Evolutionary conservation across 2,113 vertebrate genomes (phyloP).

Genomic region (Eurypyga helias): DNA sequence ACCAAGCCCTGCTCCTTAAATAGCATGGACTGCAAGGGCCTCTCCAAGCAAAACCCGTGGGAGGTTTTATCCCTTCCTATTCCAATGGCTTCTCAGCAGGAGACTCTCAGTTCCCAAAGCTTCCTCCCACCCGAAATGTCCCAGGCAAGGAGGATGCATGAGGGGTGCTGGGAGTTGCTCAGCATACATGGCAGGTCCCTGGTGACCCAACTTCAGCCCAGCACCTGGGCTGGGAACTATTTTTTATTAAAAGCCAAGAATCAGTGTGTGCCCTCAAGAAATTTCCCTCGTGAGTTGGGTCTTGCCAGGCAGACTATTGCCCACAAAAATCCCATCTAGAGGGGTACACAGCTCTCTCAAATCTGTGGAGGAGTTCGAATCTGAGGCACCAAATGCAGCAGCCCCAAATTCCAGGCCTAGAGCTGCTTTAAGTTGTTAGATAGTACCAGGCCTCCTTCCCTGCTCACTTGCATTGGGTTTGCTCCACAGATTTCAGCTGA

Average conservation of each 20-base stretch:
- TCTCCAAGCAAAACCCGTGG: neutral
- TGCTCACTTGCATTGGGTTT: neutral
- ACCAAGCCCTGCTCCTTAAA: neutral
- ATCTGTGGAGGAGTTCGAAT: neutral
- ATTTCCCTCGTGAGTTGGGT: neutral
- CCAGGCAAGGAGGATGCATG: neutral
- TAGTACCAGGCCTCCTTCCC: neutral
- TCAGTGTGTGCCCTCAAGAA: neutral
- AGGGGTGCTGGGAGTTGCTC: neutral
- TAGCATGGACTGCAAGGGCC: fast-evolving
- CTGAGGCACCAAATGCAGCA: neutral
- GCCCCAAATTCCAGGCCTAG: neutral
- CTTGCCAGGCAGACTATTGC: neutral
- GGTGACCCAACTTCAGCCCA: neutral
- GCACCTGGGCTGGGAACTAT: neutral
- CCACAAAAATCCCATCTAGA: neutral
- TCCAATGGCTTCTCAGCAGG: neutral
- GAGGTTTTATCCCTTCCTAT: neutral
- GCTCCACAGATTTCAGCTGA: neutral
- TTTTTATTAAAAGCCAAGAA: neutral
- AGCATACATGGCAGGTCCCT: neutral
- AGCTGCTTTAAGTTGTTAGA: neutral
- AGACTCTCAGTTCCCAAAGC: neutral
- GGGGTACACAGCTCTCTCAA: neutral
- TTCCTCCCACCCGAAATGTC: neutral